phyloP scores from a whole-genome alignment of 1,140 invertebrate genomes.

The Zophobas atratus region DNA sequence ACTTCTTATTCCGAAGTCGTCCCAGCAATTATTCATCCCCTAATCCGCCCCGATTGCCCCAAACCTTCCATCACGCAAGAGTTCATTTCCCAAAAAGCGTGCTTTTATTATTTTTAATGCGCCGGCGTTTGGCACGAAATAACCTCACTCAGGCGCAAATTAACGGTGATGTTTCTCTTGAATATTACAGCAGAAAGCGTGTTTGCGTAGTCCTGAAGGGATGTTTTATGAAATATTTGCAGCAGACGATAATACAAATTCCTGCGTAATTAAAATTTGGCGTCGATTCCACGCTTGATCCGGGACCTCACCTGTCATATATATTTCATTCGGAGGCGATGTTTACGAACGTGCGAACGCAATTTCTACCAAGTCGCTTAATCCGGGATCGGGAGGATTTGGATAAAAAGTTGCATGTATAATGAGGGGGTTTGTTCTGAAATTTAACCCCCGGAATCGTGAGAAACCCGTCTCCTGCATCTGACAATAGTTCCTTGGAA shows the following conservation, averaged over 20 bases:
- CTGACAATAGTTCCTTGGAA: too few species aligned
- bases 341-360: neutral
- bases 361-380: neutral
- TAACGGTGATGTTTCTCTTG: too few species aligned
- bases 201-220: too few species aligned
- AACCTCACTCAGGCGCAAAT: too few species aligned
- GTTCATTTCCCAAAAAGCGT: neutral
- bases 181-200: neutral
- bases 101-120: neutral
- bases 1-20: too few species aligned
- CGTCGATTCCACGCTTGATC: constrained; percentile 12
- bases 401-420: neutral
- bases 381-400: neutral
- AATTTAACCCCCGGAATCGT: too few species aligned
- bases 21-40: too few species aligned
- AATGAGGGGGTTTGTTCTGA: too few species aligned
- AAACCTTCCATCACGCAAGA: neutral
- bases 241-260: neutral
- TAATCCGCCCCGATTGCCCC: too few species aligned
- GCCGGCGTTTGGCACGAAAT: neutral
- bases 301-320: constrained; percentile 6
- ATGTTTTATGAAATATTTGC: neutral
- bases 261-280: constrained; percentile 25
- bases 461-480: too few species aligned
- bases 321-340: constrained; percentile 10